Evolutionary conservation across 2,113 vertebrate species (phyloP), one percentile per base, ranked within the genome.

Genomic region (Salvator merianae): DNA sequence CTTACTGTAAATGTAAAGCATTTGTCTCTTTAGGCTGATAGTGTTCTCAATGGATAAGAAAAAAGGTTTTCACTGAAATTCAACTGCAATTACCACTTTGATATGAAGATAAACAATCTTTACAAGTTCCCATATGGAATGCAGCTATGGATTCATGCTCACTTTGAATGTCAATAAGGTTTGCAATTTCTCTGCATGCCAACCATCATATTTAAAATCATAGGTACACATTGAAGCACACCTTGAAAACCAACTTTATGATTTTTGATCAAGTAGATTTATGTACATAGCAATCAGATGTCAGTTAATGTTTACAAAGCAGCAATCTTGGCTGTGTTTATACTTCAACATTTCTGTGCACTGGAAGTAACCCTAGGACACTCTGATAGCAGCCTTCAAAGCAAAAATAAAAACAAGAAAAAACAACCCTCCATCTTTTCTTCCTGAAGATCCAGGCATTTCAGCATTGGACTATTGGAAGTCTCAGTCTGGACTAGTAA

Each of bases 31-130:
- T 73, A 82, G 36, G 63, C 55, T 73, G 53, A 74, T 73, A 73
- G 62, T 74, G 73, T 43, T 82, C 81, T 71, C 81, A 63, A 22
- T 74, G 70, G 81, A 40, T 32, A 73, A 74, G 70, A 82, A 63
- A 82, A 82, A 62, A 40, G 40, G 18, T 73, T 73, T 82, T 62
- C 34, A 82, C 70, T 32, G 36, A 74, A 82, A 74, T 73, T 82
- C 73, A 74, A 63, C 70, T 73, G 81, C 70, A 82, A 73, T 73
- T 82, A 82, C 81, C 24, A 55, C 70, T 73, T 32, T 82, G 55
- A 38, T 82, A 82, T 40, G 81, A 82, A 82, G 53, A 82, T 82
- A 82, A 82, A 82, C 81, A 73, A 43, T 82, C 81, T 82, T 73
- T 36, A 74, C 36, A 73, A 40, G 63, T 73, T 63, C 53, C 81